phyloP scores from a whole-genome alignment of 2,797 vertebrate genomes.

The Taenioides sp. region DNA sequence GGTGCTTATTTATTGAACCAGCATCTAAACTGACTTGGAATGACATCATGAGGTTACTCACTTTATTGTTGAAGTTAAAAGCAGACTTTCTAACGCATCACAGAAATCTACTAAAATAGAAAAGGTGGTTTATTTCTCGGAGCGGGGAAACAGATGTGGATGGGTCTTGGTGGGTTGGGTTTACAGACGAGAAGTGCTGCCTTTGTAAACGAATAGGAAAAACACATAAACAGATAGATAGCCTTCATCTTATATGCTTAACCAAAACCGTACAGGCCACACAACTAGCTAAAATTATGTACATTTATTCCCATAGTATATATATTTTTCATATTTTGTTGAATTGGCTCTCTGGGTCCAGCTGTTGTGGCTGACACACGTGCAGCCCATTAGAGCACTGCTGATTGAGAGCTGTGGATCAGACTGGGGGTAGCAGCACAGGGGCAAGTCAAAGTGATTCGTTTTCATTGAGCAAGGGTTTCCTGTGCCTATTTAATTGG shows the following conservation, averaged over 20 bases:
- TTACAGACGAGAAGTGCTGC: constrained; percentile 50
- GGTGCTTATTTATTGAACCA: background rate
- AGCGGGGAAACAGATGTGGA: constrained; percentile 52
- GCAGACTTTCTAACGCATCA: background rate
- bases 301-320: background rate
- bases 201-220: constrained; percentile 59
- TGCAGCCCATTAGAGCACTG: constrained; percentile 39
- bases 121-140: constrained; percentile 24
- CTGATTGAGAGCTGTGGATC: constrained; percentile 36
- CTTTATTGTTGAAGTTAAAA: background rate
- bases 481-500: constrained; percentile 40
- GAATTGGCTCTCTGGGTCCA: constrained; percentile 11
- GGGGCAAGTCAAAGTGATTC: constrained; percentile 16
- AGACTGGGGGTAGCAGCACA: constrained; percentile 15
- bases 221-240: constrained; percentile 53
- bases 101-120: constrained; percentile 25
- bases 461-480: constrained; percentile 34
- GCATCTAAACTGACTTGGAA: background rate
- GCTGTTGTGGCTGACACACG: constrained; percentile 40
- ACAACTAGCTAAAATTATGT: constrained; percentile 28
- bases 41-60: background rate
- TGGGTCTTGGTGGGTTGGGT: constrained; percentile 46
- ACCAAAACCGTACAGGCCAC: constrained; percentile 26
- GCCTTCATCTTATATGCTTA: constrained; percentile 25
- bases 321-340: background rate